Evolutionary conservation across 1,140 invertebrate species (phyloP).

Genomic region (Microplitis demolitor): DNA sequence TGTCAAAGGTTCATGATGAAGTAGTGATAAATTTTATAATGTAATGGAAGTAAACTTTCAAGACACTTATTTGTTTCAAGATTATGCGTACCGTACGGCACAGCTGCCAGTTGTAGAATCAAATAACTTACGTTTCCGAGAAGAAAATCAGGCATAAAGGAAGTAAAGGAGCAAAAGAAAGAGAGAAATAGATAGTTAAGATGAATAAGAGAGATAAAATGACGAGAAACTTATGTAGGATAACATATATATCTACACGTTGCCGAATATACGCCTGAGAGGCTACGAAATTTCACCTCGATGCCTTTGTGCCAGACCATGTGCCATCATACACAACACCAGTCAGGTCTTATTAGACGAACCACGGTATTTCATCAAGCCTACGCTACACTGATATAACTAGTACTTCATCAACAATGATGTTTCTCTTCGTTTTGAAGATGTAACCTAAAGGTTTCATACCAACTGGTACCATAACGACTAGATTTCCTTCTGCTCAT

Average conservation of each 20-base stretch:
- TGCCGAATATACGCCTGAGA: neutral
- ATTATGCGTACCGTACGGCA: neutral
- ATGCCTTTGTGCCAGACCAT: conserved; percentile 21
- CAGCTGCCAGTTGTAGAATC: conserved; percentile 18
- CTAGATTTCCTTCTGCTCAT: neutral
- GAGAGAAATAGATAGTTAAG: conserved; percentile 4
- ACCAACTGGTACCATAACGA: conserved; percentile 13
- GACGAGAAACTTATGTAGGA: neutral
- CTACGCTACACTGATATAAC: neutral
- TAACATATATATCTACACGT: neutral
- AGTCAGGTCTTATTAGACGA: conserved; percentile 21
- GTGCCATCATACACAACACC: neutral
- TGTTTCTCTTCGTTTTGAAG: conserved; percentile 2
- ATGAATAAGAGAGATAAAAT: neutral
- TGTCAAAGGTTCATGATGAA: neutral
- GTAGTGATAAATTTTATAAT: conserved; percentile 6
- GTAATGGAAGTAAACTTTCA: neutral
- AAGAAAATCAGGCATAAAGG: conserved; percentile 1
- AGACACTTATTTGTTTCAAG: conserved; percentile 4
- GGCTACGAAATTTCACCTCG: neutral
- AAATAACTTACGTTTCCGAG: conserved; percentile 19
- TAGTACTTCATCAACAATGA: conserved; percentile 24
- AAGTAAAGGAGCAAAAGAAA: neutral
- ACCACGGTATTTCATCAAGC: neutral
- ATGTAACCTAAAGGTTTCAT: neutral